Percentiles rank a stretch among this genome's conserved stretches.
phyloP scores from a whole-genome alignment of 1,140 invertebrate genomes.

The Berghia stephanieae region DNA sequence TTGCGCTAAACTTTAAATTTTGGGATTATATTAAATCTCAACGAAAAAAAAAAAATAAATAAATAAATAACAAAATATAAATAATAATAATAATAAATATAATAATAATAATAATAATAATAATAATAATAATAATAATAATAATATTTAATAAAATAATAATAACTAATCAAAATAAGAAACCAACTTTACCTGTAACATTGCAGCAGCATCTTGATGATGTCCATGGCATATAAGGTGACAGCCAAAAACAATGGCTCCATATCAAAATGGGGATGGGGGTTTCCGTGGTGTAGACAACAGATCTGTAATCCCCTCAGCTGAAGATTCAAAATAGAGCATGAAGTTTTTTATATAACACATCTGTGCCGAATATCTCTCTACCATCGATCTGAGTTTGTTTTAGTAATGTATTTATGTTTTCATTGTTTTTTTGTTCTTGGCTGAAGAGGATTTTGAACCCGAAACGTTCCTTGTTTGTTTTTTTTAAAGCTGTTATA shows the following conservation, averaged over 20 bases:
- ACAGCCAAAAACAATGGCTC: slow-evolving; percentile 61
- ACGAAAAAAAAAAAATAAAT: background rate
- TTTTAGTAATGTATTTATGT: background rate
- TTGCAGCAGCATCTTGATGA: slow-evolving; percentile 53
- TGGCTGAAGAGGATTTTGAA: background rate
- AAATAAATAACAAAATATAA: background rate
- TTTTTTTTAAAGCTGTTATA: too few relatives aligned
- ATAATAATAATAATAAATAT: background rate
- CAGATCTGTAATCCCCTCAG: slow-evolving; percentile 46
- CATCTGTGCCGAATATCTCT: background rate
- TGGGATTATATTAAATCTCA: background rate
- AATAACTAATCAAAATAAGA: background rate
- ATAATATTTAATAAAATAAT: background rate
- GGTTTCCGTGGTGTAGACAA: slow-evolving; percentile 54
- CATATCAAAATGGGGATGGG: slow-evolving; percentile 61
- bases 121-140: background rate
- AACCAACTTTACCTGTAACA: slow-evolving; percentile 50
- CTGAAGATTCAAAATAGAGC: slow-evolving; percentile 7
- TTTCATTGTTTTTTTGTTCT: background rate
- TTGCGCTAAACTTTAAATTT: background rate
- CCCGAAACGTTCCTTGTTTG: too few relatives aligned
- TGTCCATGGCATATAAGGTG: slow-evolving; percentile 56
- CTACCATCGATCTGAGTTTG: background rate
- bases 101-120: background rate
- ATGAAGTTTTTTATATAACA: too few relatives aligned